A percentile compares a stretch with the other conserved stretches of the same genome.
Conservation (phyloP, 2,888 invertebrate species). For the Amiota communis region DNA sequence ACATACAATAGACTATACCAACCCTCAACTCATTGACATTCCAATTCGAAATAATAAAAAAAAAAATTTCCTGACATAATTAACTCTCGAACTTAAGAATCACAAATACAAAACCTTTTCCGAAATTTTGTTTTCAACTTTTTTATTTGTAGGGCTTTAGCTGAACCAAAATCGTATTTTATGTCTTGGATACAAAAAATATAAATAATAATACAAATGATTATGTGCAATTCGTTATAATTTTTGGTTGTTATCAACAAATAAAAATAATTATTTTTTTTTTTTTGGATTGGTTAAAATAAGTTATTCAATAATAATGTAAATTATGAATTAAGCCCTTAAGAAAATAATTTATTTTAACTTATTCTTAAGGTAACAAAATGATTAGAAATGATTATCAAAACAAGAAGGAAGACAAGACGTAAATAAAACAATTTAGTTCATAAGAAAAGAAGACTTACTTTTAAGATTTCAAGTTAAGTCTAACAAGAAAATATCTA, state of each 20-base stretch:
- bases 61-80: too few species aligned
- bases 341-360: constrained; percentile 32
- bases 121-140: constrained; percentile 4
- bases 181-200: constrained; percentile 43
- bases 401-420: constrained; percentile 1
- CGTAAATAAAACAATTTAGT: constrained; percentile 27
- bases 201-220: constrained; percentile 16
- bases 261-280: too few species aligned
- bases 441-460: constrained; percentile 17
- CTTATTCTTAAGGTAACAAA: background rate
- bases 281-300: constrained; percentile 18
- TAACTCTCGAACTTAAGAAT: too few species aligned
- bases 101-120: too few species aligned
- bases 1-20: too few species aligned
- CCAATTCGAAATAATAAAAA: too few species aligned
- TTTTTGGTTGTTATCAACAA: too few species aligned
- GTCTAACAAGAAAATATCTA: constrained; percentile 21
- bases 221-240: too few species aligned
- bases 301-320: constrained; percentile 42
- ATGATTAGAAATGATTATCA: background rate
- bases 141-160: background rate
- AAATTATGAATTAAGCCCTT: constrained; percentile 2
- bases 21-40: too few species aligned
- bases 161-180: constrained; percentile 47
- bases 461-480: constrained; percentile 35